These are phyloP conservation scores for Homalodisca vitripennis DNA, from an alignment of 1,140 invertebrate species.

Conservation along the genomic window DNA sequence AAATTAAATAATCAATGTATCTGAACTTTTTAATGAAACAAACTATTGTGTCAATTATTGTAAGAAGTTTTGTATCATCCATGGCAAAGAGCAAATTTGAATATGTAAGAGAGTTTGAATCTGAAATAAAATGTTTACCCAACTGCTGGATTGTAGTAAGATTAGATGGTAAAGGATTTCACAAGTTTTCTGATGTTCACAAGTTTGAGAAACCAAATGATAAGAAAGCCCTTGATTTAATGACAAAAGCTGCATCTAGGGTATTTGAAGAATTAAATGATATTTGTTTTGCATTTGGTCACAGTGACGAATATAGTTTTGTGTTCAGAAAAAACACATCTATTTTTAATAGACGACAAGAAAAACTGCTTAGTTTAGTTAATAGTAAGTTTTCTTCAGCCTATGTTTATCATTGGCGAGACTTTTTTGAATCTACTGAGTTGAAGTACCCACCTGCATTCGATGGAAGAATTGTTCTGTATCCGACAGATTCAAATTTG, in stretches of 20 bases:
- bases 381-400: conserved; percentile 86
- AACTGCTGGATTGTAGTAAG: conserved; percentile 92
- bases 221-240: conserved; percentile 73
- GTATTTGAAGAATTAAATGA: conserved; percentile 89
- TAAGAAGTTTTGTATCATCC: conserved; percentile 6
- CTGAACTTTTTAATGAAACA: background rate
- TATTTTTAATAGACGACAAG: conserved; percentile 76
- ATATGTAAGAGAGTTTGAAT: conserved; percentile 83
- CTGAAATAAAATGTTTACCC: conserved; percentile 74
- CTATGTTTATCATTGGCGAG: conserved; percentile 85
- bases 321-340: conserved; percentile 75
- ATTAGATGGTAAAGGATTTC: conserved; percentile 91
- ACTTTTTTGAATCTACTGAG: conserved; percentile 67
- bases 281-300: conserved; percentile 83
- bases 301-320: conserved; percentile 98
- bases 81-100: conserved; percentile 82
- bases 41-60: background rate
- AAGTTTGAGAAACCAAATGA: conserved; percentile 94
- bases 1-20: background rate
- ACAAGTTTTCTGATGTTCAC: conserved; percentile 85
- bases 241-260: conserved; percentile 78
- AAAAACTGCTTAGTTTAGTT: conserved; percentile 82
- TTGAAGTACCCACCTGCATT: conserved; percentile 87
- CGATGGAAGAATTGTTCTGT: conserved; percentile 85
- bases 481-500: conserved; percentile 85